Base-by-base conservation (phyloP, 2,888 invertebrate species). In the Hipparchia semele region DNA sequence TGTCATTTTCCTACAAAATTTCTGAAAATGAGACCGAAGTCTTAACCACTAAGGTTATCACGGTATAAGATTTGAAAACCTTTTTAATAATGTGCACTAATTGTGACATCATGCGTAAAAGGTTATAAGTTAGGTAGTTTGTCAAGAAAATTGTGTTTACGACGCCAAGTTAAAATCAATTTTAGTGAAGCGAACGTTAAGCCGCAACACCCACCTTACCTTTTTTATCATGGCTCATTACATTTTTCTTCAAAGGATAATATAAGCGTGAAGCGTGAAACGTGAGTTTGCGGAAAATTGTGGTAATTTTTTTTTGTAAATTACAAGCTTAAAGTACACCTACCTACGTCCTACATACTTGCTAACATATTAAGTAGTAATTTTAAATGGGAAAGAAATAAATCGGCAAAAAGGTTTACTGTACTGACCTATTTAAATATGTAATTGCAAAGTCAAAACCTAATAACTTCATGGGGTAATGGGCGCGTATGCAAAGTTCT, bases 191-290 rank as follows among this genome's bases (percentile, higher is more conserved):
- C 68, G 59, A 68, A 73, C 13, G 67, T 66, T 33, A 67, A 59
- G 56, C 54, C 45, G 70, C 46, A 65, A 68, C 60, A 62, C 72
- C 77, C 49, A 61, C 83, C 78, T 82, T 84, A 82, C 83, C 83
- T 84, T 86, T 84, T 84, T 83, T 81, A 72, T 69, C 79, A 87
- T 81, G 84, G 86, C 82, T 88, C 88, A 90, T 88, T 89, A 86
- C 79, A 79, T 86, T 87, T 87, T 90, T 89, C 88, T 88, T 89
- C 87, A 87, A 88, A 88, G 86, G 88, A 83, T 87, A 87, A 89
- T 82, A 85, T 80, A 83, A 80, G 86, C 89, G 84, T 86, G 80
- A 82, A 82, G 85, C 88, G 87, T 90, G 80, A 89, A 89, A 53
- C 53, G 81, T 71, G 72, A 71, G 60, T 73, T 74, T 66, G 62